Evolutionary conservation across 2,797 vertebrate species (phyloP).

Genomic region (Phalloptychus januarius): DNA sequence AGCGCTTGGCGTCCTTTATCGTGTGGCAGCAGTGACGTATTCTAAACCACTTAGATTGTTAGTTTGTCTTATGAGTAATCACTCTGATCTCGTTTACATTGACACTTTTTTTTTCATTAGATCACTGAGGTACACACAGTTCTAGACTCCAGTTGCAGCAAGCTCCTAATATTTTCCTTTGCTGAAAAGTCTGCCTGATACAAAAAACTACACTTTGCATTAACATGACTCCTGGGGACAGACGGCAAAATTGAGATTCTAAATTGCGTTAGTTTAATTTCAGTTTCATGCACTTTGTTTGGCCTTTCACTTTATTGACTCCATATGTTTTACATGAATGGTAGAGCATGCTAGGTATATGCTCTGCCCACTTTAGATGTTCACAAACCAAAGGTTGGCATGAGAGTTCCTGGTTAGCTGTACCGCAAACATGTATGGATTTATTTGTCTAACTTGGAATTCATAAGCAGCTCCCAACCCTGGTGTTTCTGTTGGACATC

Average conservation of each 20-base stretch:
- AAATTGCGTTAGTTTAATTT: constrained; percentile 58
- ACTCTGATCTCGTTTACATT: constrained; percentile 43
- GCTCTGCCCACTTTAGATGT: constrained; percentile 58
- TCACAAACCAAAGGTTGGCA: constrained; percentile 71
- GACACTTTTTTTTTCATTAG: constrained; percentile 53
- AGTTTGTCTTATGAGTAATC: constrained; percentile 60
- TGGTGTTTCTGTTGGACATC: constrained; percentile 75
- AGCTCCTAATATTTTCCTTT: constrained; percentile 17
- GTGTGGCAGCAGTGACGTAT: constrained; percentile 65
- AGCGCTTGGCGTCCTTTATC: constrained; percentile 61
- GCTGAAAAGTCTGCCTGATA: constrained; percentile 33
- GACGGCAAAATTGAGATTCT: constrained; percentile 48
- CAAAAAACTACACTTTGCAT: constrained; percentile 33
- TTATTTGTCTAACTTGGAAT: constrained; percentile 80
- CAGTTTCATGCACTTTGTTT: constrained; percentile 50
- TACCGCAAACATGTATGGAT: constrained; percentile 77
- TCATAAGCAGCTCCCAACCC: constrained; percentile 64
- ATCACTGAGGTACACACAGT: constrained; percentile 29
- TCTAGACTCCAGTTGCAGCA: background rate
- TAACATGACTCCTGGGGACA: constrained; percentile 38
- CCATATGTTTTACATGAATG: constrained; percentile 69
- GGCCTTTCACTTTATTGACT: constrained; percentile 62
- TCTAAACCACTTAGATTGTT: constrained; percentile 54
- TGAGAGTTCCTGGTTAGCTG: constrained; percentile 59
- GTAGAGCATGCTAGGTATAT: constrained; percentile 64